Evolutionary conservation across 2,888 invertebrate species (phyloP), one percentile per base, ranked within the genome.

Genomic region (Harpalus rufipes): DNA sequence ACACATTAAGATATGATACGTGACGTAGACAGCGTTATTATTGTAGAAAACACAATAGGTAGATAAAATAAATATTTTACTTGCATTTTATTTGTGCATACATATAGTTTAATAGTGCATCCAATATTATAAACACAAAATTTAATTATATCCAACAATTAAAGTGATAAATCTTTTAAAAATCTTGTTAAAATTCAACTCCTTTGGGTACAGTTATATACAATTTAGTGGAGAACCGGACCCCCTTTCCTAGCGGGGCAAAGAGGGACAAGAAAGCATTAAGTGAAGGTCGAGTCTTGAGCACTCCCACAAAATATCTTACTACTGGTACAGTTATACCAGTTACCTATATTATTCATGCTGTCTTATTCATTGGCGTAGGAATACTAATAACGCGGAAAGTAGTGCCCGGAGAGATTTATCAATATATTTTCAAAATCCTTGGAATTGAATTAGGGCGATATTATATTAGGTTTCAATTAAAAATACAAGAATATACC

Each of bases 281-380:
- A 61, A 44, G 44, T 63, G 44, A 44, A 61, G 80, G 80, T 65
- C 61, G 81, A 56, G 16, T 14, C 41, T 59, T 39, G 21, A 82
- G 39, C 82, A 82, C 82, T 56, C 82, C 82, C 58, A 82, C 82
- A 58, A 82, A 82, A 82, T 82, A 59, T 82, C 58, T 68, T 82
- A 82, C 82, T 82, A 82, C 72, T 16, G 32, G 68, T 82, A 82
- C 82, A 72, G 82, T 82, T 82, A 81, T 68, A 68, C 68, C 81
- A 58, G 82, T 82, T 82, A 81, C 81, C 81, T 81, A 82, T 82
- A 82, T 68, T 56, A 82, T 82, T 16, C 72, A 68, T 58, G 58
- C 56, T 44, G 44, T 3, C 44, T 51, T 14, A 32, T 39, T 7
- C 21, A 25, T 78, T 51, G 18, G 59, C 18, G 14, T 16, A 18